phyloP scores from a whole-genome alignment of 1,140 invertebrate genomes.

The Paracyclopina nana region DNA sequence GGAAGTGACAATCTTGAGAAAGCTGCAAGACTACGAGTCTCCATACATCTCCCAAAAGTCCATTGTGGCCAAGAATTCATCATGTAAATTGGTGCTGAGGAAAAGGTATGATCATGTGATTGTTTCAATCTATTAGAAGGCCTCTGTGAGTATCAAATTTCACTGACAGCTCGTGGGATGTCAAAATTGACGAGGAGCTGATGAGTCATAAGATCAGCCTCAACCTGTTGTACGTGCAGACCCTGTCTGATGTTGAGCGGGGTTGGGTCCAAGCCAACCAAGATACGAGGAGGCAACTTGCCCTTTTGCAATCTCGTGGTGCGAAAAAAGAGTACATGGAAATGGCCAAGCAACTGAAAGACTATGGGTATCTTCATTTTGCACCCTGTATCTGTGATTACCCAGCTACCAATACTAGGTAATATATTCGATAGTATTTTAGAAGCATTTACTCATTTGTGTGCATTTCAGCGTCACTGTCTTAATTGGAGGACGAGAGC shows the following conservation, averaged over 20 bases:
- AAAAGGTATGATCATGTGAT: slow-evolving; percentile 38
- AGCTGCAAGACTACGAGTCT: slow-evolving; percentile 85
- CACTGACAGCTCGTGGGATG: slow-evolving; percentile 64
- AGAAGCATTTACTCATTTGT: too few relatives aligned
- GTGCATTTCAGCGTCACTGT: slow-evolving; percentile 42
- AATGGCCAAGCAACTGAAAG: slow-evolving; percentile 51
- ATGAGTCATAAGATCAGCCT: slow-evolving; percentile 54
- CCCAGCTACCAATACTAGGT: slow-evolving; percentile 43
- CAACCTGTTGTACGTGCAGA: slow-evolving; percentile 71
- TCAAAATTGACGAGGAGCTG: slow-evolving; percentile 54
- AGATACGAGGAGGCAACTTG: slow-evolving; percentile 28
- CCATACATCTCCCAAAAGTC: slow-evolving; percentile 69
- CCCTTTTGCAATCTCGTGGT: slow-evolving; percentile 6
- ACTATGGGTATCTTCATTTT: slow-evolving; percentile 74
- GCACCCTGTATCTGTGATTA: slow-evolving; percentile 52
- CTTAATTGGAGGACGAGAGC: slow-evolving; percentile 51
- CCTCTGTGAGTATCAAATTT: slow-evolving; percentile 14
- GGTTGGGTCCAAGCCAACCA: slow-evolving; percentile 56
- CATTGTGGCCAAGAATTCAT: slow-evolving; percentile 29
- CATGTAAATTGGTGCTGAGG: slow-evolving; percentile 46
- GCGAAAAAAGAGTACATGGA: slow-evolving; percentile 42
- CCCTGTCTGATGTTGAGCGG: slow-evolving; percentile 57
- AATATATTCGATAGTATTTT: too few relatives aligned
- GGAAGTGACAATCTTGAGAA: slow-evolving; percentile 49
- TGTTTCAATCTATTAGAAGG: neutral